Evolutionary conservation across 2,888 invertebrate genomes (phyloP).

Genomic region (Argyresthia albistria): DNA sequence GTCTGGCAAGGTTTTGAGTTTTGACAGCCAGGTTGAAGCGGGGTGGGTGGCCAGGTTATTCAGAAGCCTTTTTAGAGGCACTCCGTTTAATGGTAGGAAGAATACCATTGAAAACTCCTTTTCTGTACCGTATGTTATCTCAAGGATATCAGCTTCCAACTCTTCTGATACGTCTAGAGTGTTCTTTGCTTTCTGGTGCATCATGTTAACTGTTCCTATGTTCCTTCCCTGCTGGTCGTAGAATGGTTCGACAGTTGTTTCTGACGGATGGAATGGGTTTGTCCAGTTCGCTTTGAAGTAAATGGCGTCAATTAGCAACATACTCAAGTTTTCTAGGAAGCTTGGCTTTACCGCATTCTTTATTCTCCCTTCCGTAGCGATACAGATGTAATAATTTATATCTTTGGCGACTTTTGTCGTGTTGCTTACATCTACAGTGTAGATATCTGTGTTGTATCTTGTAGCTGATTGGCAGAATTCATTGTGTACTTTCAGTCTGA

Average conservation of each 20-base stretch:
- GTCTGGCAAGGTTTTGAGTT: constrained; percentile 48
- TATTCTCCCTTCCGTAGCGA: constrained; percentile 79
- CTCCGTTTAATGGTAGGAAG: constrained; percentile 73
- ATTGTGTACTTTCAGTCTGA: constrained; percentile 13
- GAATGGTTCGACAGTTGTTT: constrained; percentile 70
- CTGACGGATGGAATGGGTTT: constrained; percentile 72
- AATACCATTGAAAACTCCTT: constrained; percentile 77
- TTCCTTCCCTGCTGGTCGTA: constrained; percentile 69
- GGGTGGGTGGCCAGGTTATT: constrained; percentile 59
- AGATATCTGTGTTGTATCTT: constrained; percentile 66
- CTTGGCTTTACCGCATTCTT: constrained; percentile 72
- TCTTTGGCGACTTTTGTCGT: constrained; percentile 54
- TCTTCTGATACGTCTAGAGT: constrained; percentile 62
- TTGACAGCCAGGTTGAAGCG: constrained; percentile 55
- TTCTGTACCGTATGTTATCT: constrained; percentile 77
- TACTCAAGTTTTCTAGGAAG: constrained; percentile 42
- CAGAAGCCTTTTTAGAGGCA: constrained; percentile 58
- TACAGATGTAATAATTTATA: constrained; percentile 79
- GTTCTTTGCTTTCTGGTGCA: constrained; percentile 77
- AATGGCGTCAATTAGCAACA: constrained; percentile 77
- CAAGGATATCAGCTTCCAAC: constrained; percentile 75
- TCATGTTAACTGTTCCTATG: constrained; percentile 79
- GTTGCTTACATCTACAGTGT: constrained; percentile 69
- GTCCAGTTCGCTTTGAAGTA: constrained; percentile 84
- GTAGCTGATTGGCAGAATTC: constrained; percentile 30